Evolutionary conservation across 2,113 vertebrate genomes (phyloP).

Genomic region (Nothoprocta pentlandii): DNA sequence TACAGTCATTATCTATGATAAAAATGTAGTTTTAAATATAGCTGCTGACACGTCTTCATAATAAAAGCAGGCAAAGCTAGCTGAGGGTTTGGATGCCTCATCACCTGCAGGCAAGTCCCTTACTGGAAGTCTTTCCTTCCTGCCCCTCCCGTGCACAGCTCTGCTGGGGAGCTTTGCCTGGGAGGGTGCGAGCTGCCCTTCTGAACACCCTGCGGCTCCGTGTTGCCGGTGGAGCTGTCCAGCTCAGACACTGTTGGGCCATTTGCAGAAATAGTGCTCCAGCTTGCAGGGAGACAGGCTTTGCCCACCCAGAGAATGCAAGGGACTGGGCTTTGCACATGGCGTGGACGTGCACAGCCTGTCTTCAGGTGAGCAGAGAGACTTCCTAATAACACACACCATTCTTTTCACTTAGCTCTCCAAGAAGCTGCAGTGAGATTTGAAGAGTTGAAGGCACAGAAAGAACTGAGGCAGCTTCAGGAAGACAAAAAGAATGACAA

Average conservation of each 20-base stretch:
- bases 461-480: constrained; percentile 94
- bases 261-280: background rate
- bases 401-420: constrained; percentile 82
- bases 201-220: no score
- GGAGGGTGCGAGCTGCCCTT: background rate
- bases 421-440: constrained; percentile 94
- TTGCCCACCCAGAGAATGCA: background rate
- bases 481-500: constrained; percentile 96
- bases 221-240: background rate
- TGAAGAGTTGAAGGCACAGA: constrained; percentile 94
- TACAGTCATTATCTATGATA: background rate
- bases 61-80: background rate
- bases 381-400: background rate
- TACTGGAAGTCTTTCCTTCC: background rate
- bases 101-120: background rate
- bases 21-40: background rate
- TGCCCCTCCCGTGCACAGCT: rapidly evolving
- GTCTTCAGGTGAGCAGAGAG: background rate
- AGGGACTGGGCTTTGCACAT: background rate
- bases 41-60: background rate
- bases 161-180: background rate
- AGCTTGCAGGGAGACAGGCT: background rate
- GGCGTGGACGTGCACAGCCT: background rate
- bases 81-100: background rate
- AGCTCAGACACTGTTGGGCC: background rate